Base-by-base conservation (phyloP, 2,888 invertebrate genomes). In the Zaprionus obscuricornis region DNA sequence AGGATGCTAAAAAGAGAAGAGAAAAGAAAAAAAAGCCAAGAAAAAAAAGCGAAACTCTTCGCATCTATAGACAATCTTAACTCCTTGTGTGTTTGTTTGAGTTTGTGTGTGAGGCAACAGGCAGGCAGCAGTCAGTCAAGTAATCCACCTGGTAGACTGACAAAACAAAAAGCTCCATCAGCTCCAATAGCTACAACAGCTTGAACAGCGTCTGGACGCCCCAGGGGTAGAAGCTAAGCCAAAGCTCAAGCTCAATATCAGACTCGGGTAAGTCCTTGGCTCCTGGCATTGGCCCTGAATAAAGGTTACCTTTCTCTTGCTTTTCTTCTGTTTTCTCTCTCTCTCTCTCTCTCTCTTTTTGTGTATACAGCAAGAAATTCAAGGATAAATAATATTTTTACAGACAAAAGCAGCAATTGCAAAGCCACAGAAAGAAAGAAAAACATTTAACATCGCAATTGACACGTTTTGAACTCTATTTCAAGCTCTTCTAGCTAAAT, bases 221-320 rank as follows among this genome's bases (percentile, higher is more conserved):
- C 18, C 22, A 40, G 56, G n/a, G 31, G 11, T 13, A 24, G 34
- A 40, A 36, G 29, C 49, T 37, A 45, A 60, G 55, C 66, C 20
- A 42, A 34, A 37, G 49, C 52, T 46, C 51, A 56, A 49, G 39
- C n/a, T n/a, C n/a, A 49, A 60, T 69, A 56, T 51, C 46, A 52
- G 66, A 60, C 62, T 14, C 34, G n/a, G 13, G 33, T 50, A 49
- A 60, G 49, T 37, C 54, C 29, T 37, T 51, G 50, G 49, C 60
- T 40, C 54, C 17, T 74, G 77, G 67, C 84, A 74, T 66, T 84
- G 82, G 76, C 76, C 58, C 69, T 75, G 73, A 46, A n/a, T n/a
- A n/a, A n/a, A n/a, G n/a, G n/a, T n/a, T n/a, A n/a, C n/a, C n/a
- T n/a, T n/a, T n/a, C n/a, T n/a, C n/a, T n/a, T n/a, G n/a, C n/a